Evolutionary conservation across 2,113 vertebrate genomes (phyloP).

Genomic region (Mormyrus iriodes): DNA sequence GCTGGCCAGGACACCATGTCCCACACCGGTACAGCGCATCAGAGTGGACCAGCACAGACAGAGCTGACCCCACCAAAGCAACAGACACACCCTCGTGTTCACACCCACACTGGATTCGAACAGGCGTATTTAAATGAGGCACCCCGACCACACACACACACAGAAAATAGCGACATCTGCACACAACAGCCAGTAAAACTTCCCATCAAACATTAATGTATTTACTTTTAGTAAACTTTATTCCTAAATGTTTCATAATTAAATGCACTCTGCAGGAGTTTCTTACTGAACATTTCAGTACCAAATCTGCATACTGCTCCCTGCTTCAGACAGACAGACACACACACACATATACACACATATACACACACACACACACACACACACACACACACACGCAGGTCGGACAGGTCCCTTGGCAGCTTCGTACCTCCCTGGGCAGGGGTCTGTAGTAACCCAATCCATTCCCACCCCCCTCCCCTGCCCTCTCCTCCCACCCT

Average conservation of each 20-base stretch:
- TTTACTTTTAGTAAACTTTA: background rate
- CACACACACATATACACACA: background rate
- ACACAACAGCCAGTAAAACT: background rate
- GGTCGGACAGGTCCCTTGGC: background rate
- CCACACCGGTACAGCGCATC: background rate
- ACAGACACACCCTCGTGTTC: background rate
- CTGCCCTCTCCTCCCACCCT: background rate
- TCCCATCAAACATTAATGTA: background rate
- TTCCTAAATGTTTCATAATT: background rate
- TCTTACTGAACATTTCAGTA: background rate
- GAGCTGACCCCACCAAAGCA: background rate
- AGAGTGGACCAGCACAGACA: background rate
- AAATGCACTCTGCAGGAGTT: background rate
- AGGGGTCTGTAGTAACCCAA: background rate
- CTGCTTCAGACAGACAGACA: background rate
- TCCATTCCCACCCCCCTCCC: background rate
- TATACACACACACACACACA: background rate
- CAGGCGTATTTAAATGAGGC: background rate
- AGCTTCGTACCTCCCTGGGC: background rate
- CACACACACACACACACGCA: background rate
- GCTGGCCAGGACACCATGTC: background rate
- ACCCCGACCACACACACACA: background rate
- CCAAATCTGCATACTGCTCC: background rate
- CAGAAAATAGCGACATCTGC: background rate
- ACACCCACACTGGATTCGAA: background rate